Conservation (phyloP, 2,888 invertebrate species). For the Charanyca ferruginea region DNA sequence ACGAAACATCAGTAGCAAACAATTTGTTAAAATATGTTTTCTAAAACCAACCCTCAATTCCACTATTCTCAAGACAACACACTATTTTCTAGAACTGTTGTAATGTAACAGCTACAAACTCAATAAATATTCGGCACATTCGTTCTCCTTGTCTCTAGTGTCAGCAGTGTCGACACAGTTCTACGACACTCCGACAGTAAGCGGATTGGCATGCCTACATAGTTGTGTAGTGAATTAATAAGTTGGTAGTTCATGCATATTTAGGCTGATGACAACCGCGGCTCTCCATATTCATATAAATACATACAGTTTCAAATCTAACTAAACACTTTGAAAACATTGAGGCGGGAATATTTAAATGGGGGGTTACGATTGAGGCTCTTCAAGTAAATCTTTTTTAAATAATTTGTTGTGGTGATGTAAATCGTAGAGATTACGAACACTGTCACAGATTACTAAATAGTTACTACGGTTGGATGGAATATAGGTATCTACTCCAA, state of each 20-base stretch:
- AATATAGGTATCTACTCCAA: too few relatives aligned
- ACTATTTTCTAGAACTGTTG: slow-evolving; percentile 27
- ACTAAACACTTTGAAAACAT: slow-evolving; percentile 52
- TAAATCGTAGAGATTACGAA: neutral
- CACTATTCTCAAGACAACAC: slow-evolving; percentile 4
- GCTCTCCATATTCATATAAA: slow-evolving; percentile 82
- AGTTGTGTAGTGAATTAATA: slow-evolving; percentile 80
- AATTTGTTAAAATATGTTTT: slow-evolving; percentile 22
- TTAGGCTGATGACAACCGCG: slow-evolving; percentile 75
- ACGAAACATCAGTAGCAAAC: neutral
- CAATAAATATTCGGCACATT: slow-evolving; percentile 44
- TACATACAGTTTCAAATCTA: slow-evolving; percentile 53
- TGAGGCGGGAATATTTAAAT: slow-evolving; percentile 27
- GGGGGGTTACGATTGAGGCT: neutral
- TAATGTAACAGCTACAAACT: slow-evolving; percentile 29
- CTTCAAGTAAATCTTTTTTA: slow-evolving; percentile 6
- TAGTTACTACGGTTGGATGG: too few relatives aligned
- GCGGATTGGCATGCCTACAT: slow-evolving; percentile 65
- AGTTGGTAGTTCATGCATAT: slow-evolving; percentile 84
- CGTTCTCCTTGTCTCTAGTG: slow-evolving; percentile 34
- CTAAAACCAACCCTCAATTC: slow-evolving; percentile 18
- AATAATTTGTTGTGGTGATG: slow-evolving; percentile 17
- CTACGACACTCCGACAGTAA: slow-evolving; percentile 33
- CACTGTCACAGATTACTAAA: too few relatives aligned
- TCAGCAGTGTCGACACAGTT: slow-evolving; percentile 29